Percentiles rank a stretch among this genome's conserved stretches.
Conservation (phyloP, 1,140 invertebrate genomes). For the Arctopsyche grandis region DNA sequence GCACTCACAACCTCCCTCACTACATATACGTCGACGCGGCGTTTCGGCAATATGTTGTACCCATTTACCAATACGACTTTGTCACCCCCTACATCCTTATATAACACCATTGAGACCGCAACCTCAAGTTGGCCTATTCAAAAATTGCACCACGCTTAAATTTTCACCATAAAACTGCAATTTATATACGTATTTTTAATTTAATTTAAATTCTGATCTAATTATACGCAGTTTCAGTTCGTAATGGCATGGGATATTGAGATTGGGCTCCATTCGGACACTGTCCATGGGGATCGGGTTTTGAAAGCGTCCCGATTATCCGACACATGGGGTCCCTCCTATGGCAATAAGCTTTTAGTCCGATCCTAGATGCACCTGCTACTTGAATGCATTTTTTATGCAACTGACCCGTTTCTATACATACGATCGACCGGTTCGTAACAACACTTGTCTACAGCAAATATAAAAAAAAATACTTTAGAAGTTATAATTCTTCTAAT, state of each 20-base stretch:
- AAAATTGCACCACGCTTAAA: no score
- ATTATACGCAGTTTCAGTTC: neutral
- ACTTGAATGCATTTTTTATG: conserved; percentile 40
- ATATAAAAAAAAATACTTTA: no score
- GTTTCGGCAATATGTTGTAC: conserved; percentile 32
- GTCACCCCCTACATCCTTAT: no score
- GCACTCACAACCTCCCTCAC: neutral
- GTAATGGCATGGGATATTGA: neutral
- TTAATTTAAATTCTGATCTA: no score
- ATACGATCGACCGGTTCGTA: neutral
- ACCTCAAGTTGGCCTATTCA: no score
- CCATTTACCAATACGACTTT: neutral
- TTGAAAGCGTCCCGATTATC: neutral
- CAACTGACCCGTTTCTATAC: neutral
- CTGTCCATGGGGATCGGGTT: neutral
- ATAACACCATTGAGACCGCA: no score
- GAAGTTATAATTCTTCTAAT: no score
- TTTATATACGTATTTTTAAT: no score
- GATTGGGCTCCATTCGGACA: neutral
- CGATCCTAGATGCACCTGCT: conserved; percentile 34
- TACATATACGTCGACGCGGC: neutral
- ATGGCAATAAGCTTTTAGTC: conserved; percentile 39
- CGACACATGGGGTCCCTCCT: conserved; percentile 18
- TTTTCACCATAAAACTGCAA: no score
- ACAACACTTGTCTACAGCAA: neutral